Evolutionary conservation across 53 echinoderm and acorn worm species (phyloP).

Genomic region (Mesocentrotus franciscanus): DNA sequence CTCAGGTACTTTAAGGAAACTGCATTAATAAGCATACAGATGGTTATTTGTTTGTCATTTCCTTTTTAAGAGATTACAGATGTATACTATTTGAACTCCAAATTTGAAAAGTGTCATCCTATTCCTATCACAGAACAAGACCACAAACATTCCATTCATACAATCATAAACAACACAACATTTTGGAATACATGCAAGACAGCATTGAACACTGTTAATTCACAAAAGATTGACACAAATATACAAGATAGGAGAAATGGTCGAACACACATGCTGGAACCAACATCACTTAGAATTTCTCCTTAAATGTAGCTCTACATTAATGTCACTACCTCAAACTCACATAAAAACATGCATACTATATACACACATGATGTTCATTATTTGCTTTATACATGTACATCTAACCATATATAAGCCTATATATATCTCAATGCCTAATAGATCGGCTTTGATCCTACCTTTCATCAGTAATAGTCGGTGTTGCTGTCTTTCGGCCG

Average conservation of each 20-base stretch:
- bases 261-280: neutral
- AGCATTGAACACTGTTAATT: neutral
- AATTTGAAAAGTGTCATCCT: neutral
- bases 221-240: neutral
- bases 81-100: neutral
- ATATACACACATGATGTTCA: neutral
- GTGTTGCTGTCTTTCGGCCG: constrained; percentile 77
- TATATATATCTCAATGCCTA: neutral
- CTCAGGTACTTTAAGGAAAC: too few species aligned
- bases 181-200: neutral
- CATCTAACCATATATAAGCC: neutral
- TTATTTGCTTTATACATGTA: neutral
- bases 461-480: constrained; percentile 63
- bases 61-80: neutral
- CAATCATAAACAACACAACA: neutral
- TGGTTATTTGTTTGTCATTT: neutral
- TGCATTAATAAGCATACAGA: neutral
- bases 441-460: constrained; percentile 24
- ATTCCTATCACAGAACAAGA: neutral
- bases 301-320: neutral
- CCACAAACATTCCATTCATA: neutral
- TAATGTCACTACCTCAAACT: neutral
- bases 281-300: neutral
- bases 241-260: neutral
- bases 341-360: neutral